Evolutionary conservation across 2,797 vertebrate species (phyloP), one percentile per base, ranked within the genome.

Genomic region (Crypturellus tataupa): DNA sequence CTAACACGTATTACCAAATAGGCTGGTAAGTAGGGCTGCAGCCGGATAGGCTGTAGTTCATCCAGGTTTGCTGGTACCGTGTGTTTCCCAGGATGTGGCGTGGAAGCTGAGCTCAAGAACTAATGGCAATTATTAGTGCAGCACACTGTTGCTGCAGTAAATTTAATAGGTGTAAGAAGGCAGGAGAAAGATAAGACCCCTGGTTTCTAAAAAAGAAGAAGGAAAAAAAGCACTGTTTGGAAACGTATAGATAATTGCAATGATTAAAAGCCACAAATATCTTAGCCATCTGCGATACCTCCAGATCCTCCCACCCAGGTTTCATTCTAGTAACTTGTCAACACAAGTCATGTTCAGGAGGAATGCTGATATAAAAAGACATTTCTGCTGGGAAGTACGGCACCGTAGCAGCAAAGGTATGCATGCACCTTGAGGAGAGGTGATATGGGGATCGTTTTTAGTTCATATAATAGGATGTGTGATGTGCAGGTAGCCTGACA

Each of bases 311-410:
- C 95, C 88, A 90, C 85, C 59, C 42, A 27, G 86, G 60, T 89
- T 94, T 95, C 87, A 85, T 80, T 85, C 71, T 56, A 81, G 60
- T 83, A 93, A 94, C 89, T 92, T 95, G 93, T 94, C 95, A 97
- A 97, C 87, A 90, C 91, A 94, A 80, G 94, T 93, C 77, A 87
- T 75, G 78, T 60, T 93, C 80, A 90, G 92, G 37, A 89, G 65
- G 87, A 93, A 80, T 60, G 80, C 6, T 93, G 86, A 84, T 71
- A 87, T 44, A 81, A 87, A 93, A 70, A 86, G 72, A 63, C 78
- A 59, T n/a, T 44, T 79, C 72, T 94, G 44, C 51, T 59, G 65
- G 65, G 67, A 95, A 80, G 85, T 77, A 77, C 6, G 0, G 73
- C 70, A 80, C 49, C 0, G 1, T 78, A 84, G 75, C 73, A 87